A percentile compares a stretch with the other conserved stretches of the same genome.
Conservation (phyloP, 1,140 invertebrate species). For the Linepithema humile region DNA sequence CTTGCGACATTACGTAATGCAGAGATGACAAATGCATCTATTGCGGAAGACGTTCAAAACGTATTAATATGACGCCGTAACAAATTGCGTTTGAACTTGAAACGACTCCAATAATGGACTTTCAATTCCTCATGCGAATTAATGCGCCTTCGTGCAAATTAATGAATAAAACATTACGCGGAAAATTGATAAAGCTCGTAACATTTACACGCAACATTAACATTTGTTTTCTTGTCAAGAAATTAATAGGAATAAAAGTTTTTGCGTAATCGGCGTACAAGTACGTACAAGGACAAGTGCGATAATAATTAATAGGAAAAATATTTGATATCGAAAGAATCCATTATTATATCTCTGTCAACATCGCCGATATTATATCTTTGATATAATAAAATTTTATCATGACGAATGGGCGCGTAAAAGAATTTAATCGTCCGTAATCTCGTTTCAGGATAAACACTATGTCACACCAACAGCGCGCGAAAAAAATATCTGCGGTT, state of each 20-base stretch:
- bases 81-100: neutral
- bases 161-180: neutral
- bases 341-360: neutral
- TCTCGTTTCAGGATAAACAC: neutral
- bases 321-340: constrained; percentile 27
- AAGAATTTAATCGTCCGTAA: constrained; percentile 2
- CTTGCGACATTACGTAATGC: constrained; percentile 25
- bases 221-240: neutral
- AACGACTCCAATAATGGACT: neutral
- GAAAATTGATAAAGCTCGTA: neutral
- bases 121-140: constrained; percentile 10
- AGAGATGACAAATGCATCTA: neutral
- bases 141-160: neutral
- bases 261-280: neutral
- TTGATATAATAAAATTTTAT: constrained; percentile 14
- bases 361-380: constrained; percentile 1
- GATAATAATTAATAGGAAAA: constrained; percentile 31
- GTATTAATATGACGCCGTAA: neutral
- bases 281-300: neutral
- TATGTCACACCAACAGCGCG: neutral
- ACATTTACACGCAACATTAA: neutral
- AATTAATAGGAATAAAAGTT: neutral
- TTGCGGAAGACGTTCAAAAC: neutral
- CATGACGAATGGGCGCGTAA: neutral
- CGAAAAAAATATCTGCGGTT: neutral